Percentiles rank a stretch among this genome's conserved stretches.
Evolutionary conservation across 1,140 invertebrate genomes (phyloP).

Genomic region (Chironomus tepperi): DNA sequence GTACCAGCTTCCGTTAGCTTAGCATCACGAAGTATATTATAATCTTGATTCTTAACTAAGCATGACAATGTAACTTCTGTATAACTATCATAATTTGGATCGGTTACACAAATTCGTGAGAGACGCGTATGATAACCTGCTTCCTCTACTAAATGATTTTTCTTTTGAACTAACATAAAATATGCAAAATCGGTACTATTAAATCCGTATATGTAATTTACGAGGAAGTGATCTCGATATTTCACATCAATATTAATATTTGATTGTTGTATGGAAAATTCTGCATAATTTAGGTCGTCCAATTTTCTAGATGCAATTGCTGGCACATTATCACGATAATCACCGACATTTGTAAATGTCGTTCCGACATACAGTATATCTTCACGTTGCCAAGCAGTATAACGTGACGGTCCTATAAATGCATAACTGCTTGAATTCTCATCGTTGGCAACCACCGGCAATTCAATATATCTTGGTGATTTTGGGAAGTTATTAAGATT

Average conservation of each 20-base stretch:
- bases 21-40: conserved; percentile 87
- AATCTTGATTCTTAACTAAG: conserved; percentile 48
- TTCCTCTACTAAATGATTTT: conserved; percentile 81
- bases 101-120: conserved; percentile 85
- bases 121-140: conserved; percentile 81
- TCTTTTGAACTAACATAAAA: conserved; percentile 90
- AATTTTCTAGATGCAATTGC: conserved; percentile 81
- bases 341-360: conserved; percentile 85
- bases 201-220: conserved; percentile 93
- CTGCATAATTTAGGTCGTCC: conserved; percentile 65
- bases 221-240: conserved; percentile 87
- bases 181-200: conserved; percentile 91
- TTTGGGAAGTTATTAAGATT: conserved; percentile 68
- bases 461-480: conserved; percentile 62
- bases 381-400: conserved; percentile 60
- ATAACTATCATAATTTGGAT: conserved; percentile 90
- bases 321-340: conserved; percentile 88
- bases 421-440: conserved; percentile 84
- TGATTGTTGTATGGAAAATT: conserved; percentile 80
- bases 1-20: conserved; percentile 71
- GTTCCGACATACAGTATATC: conserved; percentile 90
- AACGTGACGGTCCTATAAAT: conserved; percentile 86
- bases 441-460: conserved; percentile 84
- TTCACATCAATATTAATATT: conserved; percentile 86
- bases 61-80: conserved; percentile 91